These are phyloP conservation scores for Bujurquina vittata DNA, from an alignment of 2,113 vertebrate genomes.

Conservation along the genomic window DNA sequence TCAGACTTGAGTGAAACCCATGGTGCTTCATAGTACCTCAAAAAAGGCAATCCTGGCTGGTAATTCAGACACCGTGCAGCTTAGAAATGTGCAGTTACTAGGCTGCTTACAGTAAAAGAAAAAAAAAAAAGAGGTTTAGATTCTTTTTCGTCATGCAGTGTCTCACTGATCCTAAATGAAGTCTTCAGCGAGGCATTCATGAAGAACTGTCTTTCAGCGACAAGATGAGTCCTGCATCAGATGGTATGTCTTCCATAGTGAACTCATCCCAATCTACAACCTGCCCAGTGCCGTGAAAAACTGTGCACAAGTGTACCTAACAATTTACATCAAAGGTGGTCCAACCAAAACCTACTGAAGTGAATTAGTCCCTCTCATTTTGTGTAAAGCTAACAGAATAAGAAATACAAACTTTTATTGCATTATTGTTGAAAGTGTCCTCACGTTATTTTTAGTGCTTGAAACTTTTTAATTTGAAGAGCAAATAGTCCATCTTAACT, in stretches of 20 bases:
- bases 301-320: background rate
- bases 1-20: slow-evolving; percentile 26
- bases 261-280: background rate
- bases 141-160: background rate
- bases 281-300: background rate
- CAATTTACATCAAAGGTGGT: background rate
- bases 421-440: background rate
- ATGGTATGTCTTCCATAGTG: background rate
- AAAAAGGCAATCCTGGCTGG: slow-evolving; percentile 3
- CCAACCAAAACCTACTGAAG: background rate
- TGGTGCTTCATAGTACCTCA: slow-evolving; percentile 21
- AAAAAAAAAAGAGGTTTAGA: background rate
- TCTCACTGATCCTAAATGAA: background rate
- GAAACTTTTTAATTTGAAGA: background rate
- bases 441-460: background rate
- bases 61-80: background rate
- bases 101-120: slow-evolving; percentile 1
- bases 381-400: too few species aligned
- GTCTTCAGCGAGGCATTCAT: background rate
- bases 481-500: background rate
- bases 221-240: background rate
- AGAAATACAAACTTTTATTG: background rate
- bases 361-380: background rate
- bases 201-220: slow-evolving; percentile 1
- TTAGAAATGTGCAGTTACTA: background rate